phyloP scores from a whole-genome alignment of 2,113 vertebrate species.

The Cairina moschata region DNA sequence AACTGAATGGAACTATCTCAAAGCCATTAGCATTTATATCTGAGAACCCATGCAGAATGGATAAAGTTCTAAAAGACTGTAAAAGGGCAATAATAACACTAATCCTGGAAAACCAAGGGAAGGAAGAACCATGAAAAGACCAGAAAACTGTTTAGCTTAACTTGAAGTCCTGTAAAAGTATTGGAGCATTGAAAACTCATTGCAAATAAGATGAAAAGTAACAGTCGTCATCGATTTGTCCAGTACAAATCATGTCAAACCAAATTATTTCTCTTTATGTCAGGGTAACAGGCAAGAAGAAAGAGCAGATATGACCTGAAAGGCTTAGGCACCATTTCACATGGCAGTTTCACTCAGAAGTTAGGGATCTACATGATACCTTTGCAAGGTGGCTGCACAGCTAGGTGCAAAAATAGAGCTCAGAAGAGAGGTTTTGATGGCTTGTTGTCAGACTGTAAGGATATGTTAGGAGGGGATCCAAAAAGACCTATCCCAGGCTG shows the following conservation, averaged over 20 bases:
- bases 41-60: constrained; percentile 30
- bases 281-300: not conserved
- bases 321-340: constrained; percentile 27
- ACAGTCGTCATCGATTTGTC: not conserved
- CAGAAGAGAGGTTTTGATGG: not conserved
- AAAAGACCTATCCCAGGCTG: not conserved
- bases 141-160: not conserved
- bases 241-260: constrained; percentile 1
- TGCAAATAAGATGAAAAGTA: not conserved
- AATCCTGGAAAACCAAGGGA: not conserved
- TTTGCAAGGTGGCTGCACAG: not conserved
- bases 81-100: constrained; percentile 7
- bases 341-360: not conserved
- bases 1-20: constrained; percentile 31
- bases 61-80: not conserved
- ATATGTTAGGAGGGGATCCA: not conserved
- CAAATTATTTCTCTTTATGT: constrained; percentile 1
- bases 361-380: not conserved
- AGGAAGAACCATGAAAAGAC: not conserved
- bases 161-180: not conserved
- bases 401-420: constrained; percentile 6
- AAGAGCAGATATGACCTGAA: constrained; percentile 3
- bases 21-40: not conserved
- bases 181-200: not conserved
- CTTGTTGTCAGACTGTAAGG: not conserved